Base-by-base conservation (phyloP, 2,797 vertebrate genomes). In the Erethizon dorsatum region DNA sequence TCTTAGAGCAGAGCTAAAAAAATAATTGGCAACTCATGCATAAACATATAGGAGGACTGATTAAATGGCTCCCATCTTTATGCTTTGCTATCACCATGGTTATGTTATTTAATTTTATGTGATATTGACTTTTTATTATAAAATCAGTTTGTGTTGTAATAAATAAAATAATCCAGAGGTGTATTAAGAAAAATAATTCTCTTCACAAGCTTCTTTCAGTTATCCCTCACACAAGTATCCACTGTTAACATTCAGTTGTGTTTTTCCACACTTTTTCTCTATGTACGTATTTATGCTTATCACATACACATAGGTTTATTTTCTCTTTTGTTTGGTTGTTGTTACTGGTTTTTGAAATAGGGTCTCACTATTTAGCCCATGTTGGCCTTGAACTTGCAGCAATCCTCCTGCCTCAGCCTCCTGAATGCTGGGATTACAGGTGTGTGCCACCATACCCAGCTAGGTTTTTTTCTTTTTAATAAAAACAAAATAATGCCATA, bases 101-200 rank as follows among this genome's bases (percentile, higher is more conserved):
- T 83, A 77, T 12, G 87, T 33, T 57, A 90, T 57, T 91, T 91
- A 75, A 67, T 90, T 94, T 85, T 83, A 87, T 31, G 14, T 96
- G 67, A 54, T 26, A 84, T 14, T 93, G 67, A 75, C 65, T 73
- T 89, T 90, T 95, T 96, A 88, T 84, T 71, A 79, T 69, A 59
- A 89, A 83, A 95, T 18, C 78, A 79, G 54, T 85, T 20, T 6
- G 73, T 88, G 2, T n/a, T 84, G 31, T 92, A 73, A 83, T 90
- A 94, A 91, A 85, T 83, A 73, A 78, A 88, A 59, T 9, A 92
- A 90, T 65, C 47, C 50, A 84, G 67, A 92, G 31, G 1, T 28
- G 8, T 22, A 73, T 28, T 80, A 86, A 87, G 73, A 86, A 94
- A 92, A 93, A 28, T 41, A 91, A 52, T 33, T 56, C 5, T 91